Conservation (phyloP, 64 coral and sea anemone species). For the Porites lutea region DNA sequence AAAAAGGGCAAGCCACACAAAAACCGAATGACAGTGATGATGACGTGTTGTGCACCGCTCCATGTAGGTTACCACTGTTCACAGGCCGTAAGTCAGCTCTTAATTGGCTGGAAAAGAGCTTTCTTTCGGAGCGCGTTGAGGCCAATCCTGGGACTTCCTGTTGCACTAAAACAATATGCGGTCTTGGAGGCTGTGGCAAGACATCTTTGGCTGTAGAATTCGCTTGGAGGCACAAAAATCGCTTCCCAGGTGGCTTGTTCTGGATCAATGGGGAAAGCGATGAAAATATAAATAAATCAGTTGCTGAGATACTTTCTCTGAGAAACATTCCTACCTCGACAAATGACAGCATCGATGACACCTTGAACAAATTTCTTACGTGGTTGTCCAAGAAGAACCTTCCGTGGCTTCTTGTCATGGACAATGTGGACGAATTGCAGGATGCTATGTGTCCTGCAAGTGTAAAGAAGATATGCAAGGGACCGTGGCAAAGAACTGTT, state of each 20-base stretch:
- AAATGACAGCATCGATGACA: background rate
- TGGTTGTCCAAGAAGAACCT: too few relatives aligned
- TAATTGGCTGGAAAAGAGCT: background rate
- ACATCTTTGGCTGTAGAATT: background rate
- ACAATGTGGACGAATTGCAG: slow-evolving; percentile 57
- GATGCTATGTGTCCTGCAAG: background rate
- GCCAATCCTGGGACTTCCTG: background rate
- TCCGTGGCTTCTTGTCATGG: background rate
- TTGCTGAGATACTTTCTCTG: slow-evolving; percentile 5
- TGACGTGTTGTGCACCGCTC: background rate
- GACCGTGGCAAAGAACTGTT: slow-evolving; percentile 19
- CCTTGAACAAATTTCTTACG: too few relatives aligned
- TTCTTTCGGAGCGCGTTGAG: background rate
- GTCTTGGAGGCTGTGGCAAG: slow-evolving; percentile 7
- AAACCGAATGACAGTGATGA: background rate
- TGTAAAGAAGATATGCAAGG: slow-evolving; percentile 23
- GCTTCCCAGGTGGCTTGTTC: too few relatives aligned
- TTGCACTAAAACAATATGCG: background rate
- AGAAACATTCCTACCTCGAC: background rate
- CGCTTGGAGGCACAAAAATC: too few relatives aligned
- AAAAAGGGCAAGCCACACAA: background rate
- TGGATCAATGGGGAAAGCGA: slow-evolving; percentile 22
- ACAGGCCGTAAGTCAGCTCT: background rate
- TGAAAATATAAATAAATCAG: background rate
- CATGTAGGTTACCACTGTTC: background rate